phyloP scores from a whole-genome alignment of 2,797 vertebrate species.

The Crypturellus tataupa region DNA sequence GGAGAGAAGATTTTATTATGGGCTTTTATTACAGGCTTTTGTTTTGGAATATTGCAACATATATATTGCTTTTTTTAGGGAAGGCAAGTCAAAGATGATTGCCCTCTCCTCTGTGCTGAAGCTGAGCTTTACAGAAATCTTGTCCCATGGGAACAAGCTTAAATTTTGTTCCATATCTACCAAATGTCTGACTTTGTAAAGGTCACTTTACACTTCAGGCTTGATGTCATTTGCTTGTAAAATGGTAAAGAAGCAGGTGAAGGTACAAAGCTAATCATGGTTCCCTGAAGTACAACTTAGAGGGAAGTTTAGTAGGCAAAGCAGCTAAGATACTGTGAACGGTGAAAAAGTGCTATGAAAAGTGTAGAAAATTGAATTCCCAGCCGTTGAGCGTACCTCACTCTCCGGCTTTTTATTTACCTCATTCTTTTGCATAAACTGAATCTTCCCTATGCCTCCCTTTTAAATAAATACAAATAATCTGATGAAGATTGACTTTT shows the following conservation, averaged over 20 bases:
- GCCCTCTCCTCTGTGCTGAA: neutral
- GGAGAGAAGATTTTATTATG: neutral
- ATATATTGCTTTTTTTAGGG: neutral
- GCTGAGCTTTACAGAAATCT: neutral
- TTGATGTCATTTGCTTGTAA: neutral
- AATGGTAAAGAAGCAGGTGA: neutral
- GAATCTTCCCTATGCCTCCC: neutral
- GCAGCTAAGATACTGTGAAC: neutral
- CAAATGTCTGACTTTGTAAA: neutral
- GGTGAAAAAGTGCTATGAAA: accelerated
- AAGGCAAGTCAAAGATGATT: neutral
- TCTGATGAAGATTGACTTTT: neutral
- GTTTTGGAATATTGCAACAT: constrained; percentile 20
- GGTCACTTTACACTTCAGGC: neutral
- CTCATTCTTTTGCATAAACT: neutral
- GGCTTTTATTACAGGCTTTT: neutral
- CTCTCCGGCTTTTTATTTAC: neutral
- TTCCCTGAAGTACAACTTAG: neutral
- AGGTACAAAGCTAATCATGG: neutral
- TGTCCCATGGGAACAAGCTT: neutral
- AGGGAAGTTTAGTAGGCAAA: neutral
- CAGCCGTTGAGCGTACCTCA: neutral
- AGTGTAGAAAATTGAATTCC: neutral
- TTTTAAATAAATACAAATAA: neutral
- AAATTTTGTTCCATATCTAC: neutral